A percentile compares a stretch with the other conserved stretches of the same genome.
Conservation (phyloP, 2,888 invertebrate species). For the Stenotaenia linearis region DNA sequence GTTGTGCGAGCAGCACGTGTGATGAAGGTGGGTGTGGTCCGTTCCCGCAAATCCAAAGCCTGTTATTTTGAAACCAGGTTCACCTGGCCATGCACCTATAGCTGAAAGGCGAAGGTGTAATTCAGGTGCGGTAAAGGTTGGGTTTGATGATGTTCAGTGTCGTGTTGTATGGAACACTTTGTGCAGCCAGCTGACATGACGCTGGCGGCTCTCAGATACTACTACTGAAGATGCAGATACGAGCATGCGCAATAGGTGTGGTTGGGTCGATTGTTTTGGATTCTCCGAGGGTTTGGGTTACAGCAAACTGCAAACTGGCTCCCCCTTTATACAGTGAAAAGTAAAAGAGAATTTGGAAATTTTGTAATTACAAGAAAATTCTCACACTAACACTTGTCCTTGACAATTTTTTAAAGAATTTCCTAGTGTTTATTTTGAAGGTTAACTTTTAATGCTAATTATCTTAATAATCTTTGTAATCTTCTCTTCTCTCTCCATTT, state of each 20-base stretch:
- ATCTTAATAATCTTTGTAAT: too few species aligned
- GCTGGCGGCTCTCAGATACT: background rate
- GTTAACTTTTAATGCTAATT: too few species aligned
- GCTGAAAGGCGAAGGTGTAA: background rate
- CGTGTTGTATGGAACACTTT: background rate
- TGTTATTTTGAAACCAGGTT: background rate
- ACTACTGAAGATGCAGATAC: background rate
- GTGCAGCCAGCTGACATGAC: constrained; percentile 5
- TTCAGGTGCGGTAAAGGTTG: background rate
- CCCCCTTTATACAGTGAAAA: background rate
- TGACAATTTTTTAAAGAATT: too few species aligned
- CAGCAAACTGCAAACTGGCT: background rate
- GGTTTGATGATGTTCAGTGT: background rate
- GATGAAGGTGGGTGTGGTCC: background rate
- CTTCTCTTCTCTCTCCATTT: too few species aligned
- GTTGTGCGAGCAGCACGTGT: background rate
- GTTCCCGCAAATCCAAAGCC: background rate
- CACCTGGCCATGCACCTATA: background rate
- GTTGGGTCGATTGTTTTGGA: background rate
- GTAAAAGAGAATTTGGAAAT: background rate
- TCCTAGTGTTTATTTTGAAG: too few species aligned
- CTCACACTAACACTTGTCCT: too few species aligned
- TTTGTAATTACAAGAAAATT: too few species aligned
- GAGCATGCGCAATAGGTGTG: background rate
- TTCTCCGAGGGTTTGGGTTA: background rate